phyloP scores from a whole-genome alignment of 2,113 vertebrate species.

The Parotia lawesii region DNA sequence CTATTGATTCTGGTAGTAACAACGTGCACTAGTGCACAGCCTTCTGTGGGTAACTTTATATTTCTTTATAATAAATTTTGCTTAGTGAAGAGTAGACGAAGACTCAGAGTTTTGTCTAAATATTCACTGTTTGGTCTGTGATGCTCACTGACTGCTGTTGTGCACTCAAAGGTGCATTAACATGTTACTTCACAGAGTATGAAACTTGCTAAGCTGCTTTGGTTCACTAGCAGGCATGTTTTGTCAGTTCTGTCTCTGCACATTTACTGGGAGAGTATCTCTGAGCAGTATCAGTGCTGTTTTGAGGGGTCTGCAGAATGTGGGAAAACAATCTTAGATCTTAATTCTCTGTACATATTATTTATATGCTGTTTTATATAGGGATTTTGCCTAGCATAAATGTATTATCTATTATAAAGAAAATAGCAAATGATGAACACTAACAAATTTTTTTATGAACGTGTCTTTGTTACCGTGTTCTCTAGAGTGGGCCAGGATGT shows the following conservation, averaged over 20 bases:
- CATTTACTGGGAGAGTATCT: background rate
- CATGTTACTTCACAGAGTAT: background rate
- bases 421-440: background rate
- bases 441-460: background rate
- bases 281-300: background rate
- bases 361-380: background rate
- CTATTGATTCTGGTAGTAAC: background rate
- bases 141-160: background rate
- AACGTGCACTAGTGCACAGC: too few relatives aligned
- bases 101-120: background rate
- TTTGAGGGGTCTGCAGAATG: background rate
- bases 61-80: background rate
- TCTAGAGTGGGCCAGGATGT: fast-evolving
- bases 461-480: background rate
- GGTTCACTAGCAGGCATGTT: background rate
- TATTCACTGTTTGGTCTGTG: fast-evolving
- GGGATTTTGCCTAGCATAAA: background rate
- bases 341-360: background rate
- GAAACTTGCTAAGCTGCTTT: background rate
- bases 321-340: background rate
- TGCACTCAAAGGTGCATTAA: fast-evolving
- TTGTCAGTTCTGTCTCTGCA: background rate
- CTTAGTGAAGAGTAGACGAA: too few relatives aligned
- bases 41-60: background rate
- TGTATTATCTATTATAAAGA: background rate